Percentiles rank a stretch among this genome's conserved stretches.
Conservation (phyloP, 1,140 invertebrate species). For the Drosophila lini region DNA sequence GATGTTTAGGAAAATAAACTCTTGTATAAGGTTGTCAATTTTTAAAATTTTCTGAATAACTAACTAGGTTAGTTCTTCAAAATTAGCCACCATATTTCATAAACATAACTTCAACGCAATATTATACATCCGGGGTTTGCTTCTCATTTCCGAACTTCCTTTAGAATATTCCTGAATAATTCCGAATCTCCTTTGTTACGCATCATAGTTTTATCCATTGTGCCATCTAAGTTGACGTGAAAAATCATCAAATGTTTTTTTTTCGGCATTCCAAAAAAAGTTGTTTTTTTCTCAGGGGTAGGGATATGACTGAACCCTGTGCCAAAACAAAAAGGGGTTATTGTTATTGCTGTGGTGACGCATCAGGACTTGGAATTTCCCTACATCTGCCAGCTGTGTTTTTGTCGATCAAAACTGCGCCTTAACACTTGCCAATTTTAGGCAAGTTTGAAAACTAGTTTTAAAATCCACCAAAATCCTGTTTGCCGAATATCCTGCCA, state of each 20-base stretch:
- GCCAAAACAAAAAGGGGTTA: slow-evolving; percentile 48
- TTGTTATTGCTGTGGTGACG: slow-evolving; percentile 60
- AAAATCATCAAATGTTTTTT: slow-evolving; percentile 49
- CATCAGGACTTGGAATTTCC: slow-evolving; percentile 70
- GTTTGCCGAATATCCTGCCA: slow-evolving; percentile 2
- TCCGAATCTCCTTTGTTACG: slow-evolving; percentile 44
- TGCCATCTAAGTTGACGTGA: slow-evolving; percentile 44
- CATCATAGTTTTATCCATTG: slow-evolving; percentile 39
- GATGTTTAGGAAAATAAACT: no score
- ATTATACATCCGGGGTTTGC: not conserved
- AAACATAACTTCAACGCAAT: not conserved
- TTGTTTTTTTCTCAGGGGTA: slow-evolving; percentile 63
- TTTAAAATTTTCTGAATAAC: no score
- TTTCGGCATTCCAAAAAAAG: slow-evolving; percentile 14
- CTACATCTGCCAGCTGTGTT: slow-evolving; percentile 62
- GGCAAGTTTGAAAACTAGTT: slow-evolving; percentile 56
- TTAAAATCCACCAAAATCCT: slow-evolving; percentile 21
- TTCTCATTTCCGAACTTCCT: slow-evolving; percentile 18
- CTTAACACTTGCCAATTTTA: slow-evolving; percentile 70
- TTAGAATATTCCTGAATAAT: slow-evolving; percentile 12
- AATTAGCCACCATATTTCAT: not conserved
- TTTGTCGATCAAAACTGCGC: slow-evolving; percentile 34
- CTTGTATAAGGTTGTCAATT: no score
- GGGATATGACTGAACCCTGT: slow-evolving; percentile 14
- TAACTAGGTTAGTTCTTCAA: no score